Base-by-base conservation (phyloP, 2,797 vertebrate species). In the Enteromius mattozi region DNA sequence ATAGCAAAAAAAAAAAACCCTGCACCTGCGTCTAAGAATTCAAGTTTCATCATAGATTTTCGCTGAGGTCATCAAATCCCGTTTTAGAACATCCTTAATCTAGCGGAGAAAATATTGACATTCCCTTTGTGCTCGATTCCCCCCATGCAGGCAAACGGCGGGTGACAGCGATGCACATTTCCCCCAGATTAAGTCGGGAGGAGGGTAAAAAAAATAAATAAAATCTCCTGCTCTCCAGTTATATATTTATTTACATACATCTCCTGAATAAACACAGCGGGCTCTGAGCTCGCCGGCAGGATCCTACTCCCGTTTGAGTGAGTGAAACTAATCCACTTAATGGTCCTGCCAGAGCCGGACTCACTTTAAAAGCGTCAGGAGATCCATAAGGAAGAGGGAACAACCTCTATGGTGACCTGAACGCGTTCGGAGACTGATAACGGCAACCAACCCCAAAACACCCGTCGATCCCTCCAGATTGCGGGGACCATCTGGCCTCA, bases 131-230 rank as follows among this genome's bases (percentile, higher is more conserved):
- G 84, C 37, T 83, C 49, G 72, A 89, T 90, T 90, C 86, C 65
- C 61, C n/a, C 88, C 82, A 79, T 42, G 78, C 88, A 89, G 88
- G 88, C 87, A 88, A 78, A 76, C 6, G 61, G n/a, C n/a, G 71
- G 87, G 89, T 89, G 86, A 92, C 87, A 89, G 88, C 88, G 21
- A 79, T 49, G 86, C 91, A 88, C 88, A 88, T 89, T 89, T 82
- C 83, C 54, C 68, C 78, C 72, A 88, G 89, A 90, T 89, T 89
- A 91, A 85, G 77, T 69, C 35, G 56, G 80, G 19, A 9, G 37
- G n/a, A 10, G 19, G 70, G 37, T 24, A 3, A 5, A 45, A 42
- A 35, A 33, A 33, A 47, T 77, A 80, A 69, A 61, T 72, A 51
- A 81, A 66, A 33, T 80, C 69, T 66, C 21, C 10, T 4, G 33